Conservation (phyloP, 2,888 invertebrate genomes). For the Cheilosia impressa region DNA sequence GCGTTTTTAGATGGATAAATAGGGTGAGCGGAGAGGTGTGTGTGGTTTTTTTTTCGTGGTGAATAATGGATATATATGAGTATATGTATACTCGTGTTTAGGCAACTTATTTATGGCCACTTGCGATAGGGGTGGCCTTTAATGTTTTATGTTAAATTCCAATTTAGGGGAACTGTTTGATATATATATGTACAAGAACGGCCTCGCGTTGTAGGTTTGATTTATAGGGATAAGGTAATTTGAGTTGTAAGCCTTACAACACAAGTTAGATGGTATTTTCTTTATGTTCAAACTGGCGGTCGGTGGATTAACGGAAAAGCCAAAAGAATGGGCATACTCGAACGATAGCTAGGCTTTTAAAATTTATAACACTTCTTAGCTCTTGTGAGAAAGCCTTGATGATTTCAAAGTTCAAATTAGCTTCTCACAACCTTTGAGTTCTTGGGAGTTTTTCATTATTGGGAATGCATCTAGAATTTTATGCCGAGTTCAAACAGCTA, state of each 20-base stretch:
- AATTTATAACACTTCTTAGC: too few species aligned
- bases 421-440: too few species aligned
- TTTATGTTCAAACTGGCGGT: background rate
- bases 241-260: background rate
- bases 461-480: too few species aligned
- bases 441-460: too few species aligned
- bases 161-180: background rate
- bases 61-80: background rate
- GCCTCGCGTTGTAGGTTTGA: background rate
- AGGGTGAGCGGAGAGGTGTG: background rate
- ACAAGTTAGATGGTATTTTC: background rate
- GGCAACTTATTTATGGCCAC: slow-evolving; percentile 37
- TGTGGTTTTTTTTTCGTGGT: background rate
- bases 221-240: background rate
- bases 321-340: background rate
- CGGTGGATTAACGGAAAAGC: background rate
- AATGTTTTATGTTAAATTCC: slow-evolving; percentile 31
- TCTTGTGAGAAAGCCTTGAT: too few species aligned
- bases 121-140: slow-evolving; percentile 21
- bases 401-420: too few species aligned
- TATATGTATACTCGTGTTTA: background rate
- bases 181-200: background rate
- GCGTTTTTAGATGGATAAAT: slow-evolving; percentile 20
- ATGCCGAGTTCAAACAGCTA: too few species aligned
- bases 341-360: too few species aligned